These are phyloP conservation scores for Etheostoma perlongum DNA, from an alignment of 2,797 vertebrate genomes.

Conservation along the genomic window DNA sequence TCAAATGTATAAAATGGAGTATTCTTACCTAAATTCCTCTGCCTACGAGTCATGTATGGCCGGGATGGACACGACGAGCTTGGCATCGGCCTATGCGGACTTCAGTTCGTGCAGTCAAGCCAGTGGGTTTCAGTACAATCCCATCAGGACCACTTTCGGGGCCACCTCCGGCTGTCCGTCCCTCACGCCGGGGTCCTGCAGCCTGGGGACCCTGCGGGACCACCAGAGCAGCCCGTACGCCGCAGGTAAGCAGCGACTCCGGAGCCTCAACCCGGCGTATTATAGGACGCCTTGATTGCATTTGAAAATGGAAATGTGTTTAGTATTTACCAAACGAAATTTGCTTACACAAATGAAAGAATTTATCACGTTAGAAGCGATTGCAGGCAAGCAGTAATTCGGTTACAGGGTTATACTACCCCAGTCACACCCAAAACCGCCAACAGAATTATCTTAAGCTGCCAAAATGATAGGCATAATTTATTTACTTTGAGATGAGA, in stretches of 20 bases:
- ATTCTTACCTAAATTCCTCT: conserved; percentile 99
- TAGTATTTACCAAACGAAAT: conserved; percentile 99
- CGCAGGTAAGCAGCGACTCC: conserved; percentile 96
- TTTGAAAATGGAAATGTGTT: conserved; percentile 99
- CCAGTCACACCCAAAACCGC: conserved; percentile 99
- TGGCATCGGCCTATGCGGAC: conserved; percentile 99
- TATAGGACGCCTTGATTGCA: conserved; percentile 97
- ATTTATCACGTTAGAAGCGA: conserved; percentile 99
- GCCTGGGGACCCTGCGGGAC: conserved; percentile 97
- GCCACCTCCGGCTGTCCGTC: conserved; percentile 98
- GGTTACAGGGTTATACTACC: conserved; percentile 99
- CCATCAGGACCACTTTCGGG: conserved; percentile 99
- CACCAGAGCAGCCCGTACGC: conserved; percentile 99
- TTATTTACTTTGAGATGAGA: conserved; percentile 99
- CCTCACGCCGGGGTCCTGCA: conserved; percentile 98
- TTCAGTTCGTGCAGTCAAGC: conserved; percentile 99
- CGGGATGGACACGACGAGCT: conserved; percentile 99
- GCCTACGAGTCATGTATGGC: conserved; percentile 99
- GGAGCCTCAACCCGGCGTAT: conserved; percentile 87
- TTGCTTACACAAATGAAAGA: conserved; percentile 99
- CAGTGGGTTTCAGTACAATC: conserved; percentile 99
- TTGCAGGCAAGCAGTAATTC: conserved; percentile 99
- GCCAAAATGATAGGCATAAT: conserved; percentile 99
- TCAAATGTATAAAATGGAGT: conserved; percentile 99
- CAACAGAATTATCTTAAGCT: conserved; percentile 99